Evolutionary conservation across 1,140 invertebrate species (phyloP).

Genomic region (Manduca sexta): DNA sequence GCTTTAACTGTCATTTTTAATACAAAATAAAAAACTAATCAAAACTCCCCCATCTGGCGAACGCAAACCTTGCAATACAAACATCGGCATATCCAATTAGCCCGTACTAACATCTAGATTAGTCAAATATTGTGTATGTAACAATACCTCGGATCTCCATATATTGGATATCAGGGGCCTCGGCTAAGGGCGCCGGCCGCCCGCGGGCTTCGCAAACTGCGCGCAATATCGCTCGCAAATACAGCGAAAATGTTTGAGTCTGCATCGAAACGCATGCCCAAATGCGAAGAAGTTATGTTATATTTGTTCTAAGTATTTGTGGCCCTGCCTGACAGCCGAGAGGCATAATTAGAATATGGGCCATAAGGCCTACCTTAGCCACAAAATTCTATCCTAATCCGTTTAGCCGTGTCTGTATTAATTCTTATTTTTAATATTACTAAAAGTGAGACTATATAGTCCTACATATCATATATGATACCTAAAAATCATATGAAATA

Average conservation of each 20-base stretch:
- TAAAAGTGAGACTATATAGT: too few species aligned
- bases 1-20: too few species aligned
- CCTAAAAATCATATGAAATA: too few species aligned
- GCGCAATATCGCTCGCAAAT: too few species aligned
- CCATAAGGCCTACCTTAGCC: too few species aligned
- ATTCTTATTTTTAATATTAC: too few species aligned
- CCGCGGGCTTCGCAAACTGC: background rate
- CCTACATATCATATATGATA: too few species aligned
- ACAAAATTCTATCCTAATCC: too few species aligned
- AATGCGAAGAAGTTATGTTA: background rate
- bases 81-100: conserved; percentile 51
- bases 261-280: background rate
- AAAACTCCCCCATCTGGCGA: conserved; percentile 1
- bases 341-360: background rate
- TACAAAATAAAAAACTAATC: background rate
- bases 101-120: conserved; percentile 52
- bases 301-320: background rate
- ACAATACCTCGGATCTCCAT: conserved; percentile 54
- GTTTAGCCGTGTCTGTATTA: too few species aligned
- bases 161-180: conserved; percentile 47
- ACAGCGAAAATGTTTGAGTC: background rate
- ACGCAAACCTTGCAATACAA: conserved; percentile 1
- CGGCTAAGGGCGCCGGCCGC: background rate
- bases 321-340: background rate
- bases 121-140: conserved; percentile 56